These are phyloP conservation scores for Heterodera schachtii DNA, from an alignment of 1,140 invertebrate species.

Conservation along the genomic window DNA sequence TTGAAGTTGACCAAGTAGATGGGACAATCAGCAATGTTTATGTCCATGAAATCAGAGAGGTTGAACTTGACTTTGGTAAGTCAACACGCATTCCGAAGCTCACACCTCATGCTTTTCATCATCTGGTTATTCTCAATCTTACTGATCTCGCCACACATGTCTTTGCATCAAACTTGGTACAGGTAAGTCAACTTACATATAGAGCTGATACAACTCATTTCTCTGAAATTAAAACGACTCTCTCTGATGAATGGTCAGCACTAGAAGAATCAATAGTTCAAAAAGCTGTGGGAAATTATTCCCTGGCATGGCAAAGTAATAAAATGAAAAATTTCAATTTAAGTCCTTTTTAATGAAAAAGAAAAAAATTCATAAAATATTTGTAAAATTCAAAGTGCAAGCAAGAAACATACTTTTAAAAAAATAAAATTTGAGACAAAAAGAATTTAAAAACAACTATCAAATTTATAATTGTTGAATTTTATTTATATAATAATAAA, in stretches of 20 bases:
- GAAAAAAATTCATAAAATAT: too few species aligned
- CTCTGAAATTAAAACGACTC: background rate
- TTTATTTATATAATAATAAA: too few species aligned
- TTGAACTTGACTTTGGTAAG: background rate
- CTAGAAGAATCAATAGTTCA: background rate
- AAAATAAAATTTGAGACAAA: too few species aligned
- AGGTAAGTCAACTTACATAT: background rate
- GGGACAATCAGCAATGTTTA: background rate
- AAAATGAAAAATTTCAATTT: too few species aligned
- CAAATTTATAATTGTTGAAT: too few species aligned
- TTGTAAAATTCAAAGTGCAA: too few species aligned
- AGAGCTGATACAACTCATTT: background rate
- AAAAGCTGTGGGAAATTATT: too few species aligned
- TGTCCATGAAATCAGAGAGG: background rate
- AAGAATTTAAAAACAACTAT: too few species aligned
- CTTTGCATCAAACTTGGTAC: background rate
- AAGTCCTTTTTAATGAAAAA: too few species aligned
- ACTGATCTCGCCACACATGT: background rate
- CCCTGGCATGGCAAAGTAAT: too few species aligned
- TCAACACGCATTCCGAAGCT: background rate
- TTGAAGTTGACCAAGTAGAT: slow-evolving; percentile 5
- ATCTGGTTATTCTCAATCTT: background rate
- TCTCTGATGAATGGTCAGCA: slow-evolving; percentile 6
- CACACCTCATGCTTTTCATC: background rate
- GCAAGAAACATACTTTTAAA: too few species aligned